These are phyloP conservation scores for Rhynchotus rufescens DNA, from an alignment of 2,797 vertebrate genomes.

Conservation along the genomic window DNA sequence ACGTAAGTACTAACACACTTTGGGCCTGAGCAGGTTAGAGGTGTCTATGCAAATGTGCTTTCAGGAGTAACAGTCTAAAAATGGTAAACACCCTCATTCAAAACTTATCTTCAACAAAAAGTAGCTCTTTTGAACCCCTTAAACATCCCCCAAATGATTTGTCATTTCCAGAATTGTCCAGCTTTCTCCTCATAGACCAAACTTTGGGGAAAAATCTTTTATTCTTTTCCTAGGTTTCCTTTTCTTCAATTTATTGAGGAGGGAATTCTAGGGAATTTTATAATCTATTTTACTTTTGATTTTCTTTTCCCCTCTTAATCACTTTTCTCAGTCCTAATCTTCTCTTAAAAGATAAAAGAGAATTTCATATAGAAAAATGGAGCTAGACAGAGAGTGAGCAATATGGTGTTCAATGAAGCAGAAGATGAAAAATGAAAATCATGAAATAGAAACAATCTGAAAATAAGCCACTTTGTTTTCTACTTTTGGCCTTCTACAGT, in stretches of 20 bases:
- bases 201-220: not conserved
- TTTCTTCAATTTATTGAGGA: not conserved
- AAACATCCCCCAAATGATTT: not conserved
- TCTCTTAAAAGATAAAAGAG: not conserved
- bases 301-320: not conserved
- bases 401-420: not conserved
- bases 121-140: not conserved
- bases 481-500: not conserved
- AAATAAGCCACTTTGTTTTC: not conserved
- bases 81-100: accelerated
- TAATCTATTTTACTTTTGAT: not conserved
- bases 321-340: not conserved
- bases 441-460: not conserved
- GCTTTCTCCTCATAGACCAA: not conserved
- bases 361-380: not conserved
- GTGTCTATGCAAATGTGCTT: accelerated
- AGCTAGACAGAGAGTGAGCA: not conserved
- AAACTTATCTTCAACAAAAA: not conserved
- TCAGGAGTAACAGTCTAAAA: not conserved
- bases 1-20: conserved; percentile 73
- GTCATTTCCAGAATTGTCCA: not conserved
- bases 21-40: accelerated
- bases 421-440: not conserved
- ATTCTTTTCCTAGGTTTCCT: not conserved
- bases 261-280: not conserved